phyloP scores from a whole-genome alignment of 2,797 vertebrate genomes.

The Carcharodon carcharias region DNA sequence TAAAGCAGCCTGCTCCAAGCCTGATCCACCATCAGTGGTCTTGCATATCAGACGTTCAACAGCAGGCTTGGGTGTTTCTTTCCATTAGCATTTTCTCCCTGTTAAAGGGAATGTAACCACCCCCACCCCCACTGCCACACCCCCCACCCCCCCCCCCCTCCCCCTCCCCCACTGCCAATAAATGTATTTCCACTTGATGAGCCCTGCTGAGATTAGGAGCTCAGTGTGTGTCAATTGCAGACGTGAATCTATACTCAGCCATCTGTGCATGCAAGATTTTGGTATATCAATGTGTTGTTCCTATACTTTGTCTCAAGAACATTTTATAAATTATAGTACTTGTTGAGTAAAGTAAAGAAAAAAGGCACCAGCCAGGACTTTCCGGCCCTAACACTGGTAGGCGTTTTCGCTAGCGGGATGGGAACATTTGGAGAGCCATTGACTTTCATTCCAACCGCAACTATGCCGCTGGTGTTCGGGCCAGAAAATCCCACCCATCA shows the following conservation, averaged over 20 bases:
- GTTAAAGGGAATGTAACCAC: neutral
- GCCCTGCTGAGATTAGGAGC: neutral
- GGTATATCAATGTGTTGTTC: neutral
- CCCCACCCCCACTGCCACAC: no score
- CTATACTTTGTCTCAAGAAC: neutral
- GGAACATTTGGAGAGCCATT: no score
- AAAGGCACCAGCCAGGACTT: no score
- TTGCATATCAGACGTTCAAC: neutral
- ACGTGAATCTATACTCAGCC: neutral
- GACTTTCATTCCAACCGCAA: no score
- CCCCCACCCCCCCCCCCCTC: no score
- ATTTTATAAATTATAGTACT: neutral
- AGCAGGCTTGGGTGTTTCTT: neutral
- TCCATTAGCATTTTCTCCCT: neutral
- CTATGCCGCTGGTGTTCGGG: no score
- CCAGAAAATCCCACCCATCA: neutral
- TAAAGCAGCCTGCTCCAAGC: neutral
- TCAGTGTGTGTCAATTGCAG: neutral
- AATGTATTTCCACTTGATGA: neutral
- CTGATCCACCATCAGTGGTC: neutral
- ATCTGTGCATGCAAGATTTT: neutral
- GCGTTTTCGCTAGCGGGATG: no score
- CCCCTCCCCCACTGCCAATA: neutral
- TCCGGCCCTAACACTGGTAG: no score
- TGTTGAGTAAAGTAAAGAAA: neutral